A percentile compares a stretch with the other conserved stretches of the same genome.
These are phyloP conservation scores for Congeria kusceri DNA, from an alignment of 2,888 invertebrate genomes.

Conservation along the genomic window DNA sequence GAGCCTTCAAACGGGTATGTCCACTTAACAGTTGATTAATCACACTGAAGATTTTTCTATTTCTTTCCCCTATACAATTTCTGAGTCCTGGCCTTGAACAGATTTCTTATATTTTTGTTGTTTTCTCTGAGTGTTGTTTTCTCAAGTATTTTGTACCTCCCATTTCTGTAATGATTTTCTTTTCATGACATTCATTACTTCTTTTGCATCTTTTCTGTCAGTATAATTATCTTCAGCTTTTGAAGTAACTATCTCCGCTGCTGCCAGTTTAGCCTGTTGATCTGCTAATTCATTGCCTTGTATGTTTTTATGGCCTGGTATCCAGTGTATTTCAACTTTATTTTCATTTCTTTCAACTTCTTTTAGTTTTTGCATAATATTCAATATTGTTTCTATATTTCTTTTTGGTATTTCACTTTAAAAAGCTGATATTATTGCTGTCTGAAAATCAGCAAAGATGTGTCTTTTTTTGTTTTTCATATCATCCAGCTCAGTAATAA, in stretches of 20 bases:
- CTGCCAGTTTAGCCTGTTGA: conserved; percentile 4
- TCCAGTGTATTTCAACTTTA: conserved; percentile 5
- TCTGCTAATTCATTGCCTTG: conserved; percentile 9
- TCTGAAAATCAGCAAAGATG: conserved; percentile 8
- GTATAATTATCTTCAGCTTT: neutral
- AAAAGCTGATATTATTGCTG: conserved; percentile 11
- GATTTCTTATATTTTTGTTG: neutral
- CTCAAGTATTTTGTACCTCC: neutral
- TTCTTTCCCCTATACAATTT: neutral
- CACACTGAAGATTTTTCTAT: neutral
- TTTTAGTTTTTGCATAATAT: neutral
- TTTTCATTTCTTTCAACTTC: neutral
- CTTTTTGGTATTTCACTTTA: neutral
- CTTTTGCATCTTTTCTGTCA: neutral
- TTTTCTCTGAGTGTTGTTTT: neutral
- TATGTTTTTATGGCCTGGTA: conserved; percentile 8
- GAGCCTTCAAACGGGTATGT: neutral
- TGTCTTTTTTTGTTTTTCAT: neutral
- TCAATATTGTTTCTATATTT: neutral
- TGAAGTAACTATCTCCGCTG: neutral
- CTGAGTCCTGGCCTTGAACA: neutral
- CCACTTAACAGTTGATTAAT: conserved; percentile 2
- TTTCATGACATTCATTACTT: conserved; percentile 3
- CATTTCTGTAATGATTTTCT: neutral
- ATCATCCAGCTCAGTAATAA: neutral